A percentile compares a stretch with the other conserved stretches of the same genome.
These are phyloP conservation scores for Seladonia tumulorum DNA, from an alignment of 2,888 invertebrate genomes.

Conservation along the genomic window DNA sequence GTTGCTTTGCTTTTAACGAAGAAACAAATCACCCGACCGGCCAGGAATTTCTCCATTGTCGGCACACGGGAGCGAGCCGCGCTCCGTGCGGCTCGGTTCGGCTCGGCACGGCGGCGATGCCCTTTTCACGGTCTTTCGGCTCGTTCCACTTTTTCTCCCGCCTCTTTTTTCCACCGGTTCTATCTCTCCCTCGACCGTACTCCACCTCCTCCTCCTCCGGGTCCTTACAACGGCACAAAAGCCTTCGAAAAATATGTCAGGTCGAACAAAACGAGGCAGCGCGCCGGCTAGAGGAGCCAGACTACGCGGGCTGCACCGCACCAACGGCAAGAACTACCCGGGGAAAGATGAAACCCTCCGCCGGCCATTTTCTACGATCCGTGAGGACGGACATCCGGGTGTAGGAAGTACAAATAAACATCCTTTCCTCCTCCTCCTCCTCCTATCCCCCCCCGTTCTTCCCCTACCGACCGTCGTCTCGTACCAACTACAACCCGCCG, in stretches of 20 bases:
- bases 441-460: too few species aligned
- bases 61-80: slow-evolving; percentile 13
- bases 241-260: slow-evolving; percentile 77
- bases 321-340: slow-evolving; percentile 32
- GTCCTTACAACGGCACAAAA: slow-evolving; percentile 68
- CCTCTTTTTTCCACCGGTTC: slow-evolving; percentile 24
- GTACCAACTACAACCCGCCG: slow-evolving; percentile 34
- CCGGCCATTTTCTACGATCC: slow-evolving; percentile 61
- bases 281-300: slow-evolving; percentile 31
- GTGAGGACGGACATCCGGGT: slow-evolving; percentile 65
- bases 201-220: slow-evolving; percentile 46
- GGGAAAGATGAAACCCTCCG: slow-evolving; percentile 32
- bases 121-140: slow-evolving; percentile 63
- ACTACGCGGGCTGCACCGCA: slow-evolving; percentile 22
- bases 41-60: slow-evolving; percentile 48
- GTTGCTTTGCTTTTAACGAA: slow-evolving; percentile 51
- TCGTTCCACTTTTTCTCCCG: slow-evolving; percentile 55
- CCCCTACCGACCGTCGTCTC: slow-evolving; percentile 33
- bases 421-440: slow-evolving; percentile 25
- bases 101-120: slow-evolving; percentile 35
- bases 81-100: not conserved
- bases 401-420: slow-evolving; percentile 74
- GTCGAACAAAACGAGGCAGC: slow-evolving; percentile 72
- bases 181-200: not conserved
- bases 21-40: slow-evolving; percentile 63